Evolutionary conservation across 2,888 invertebrate genomes (phyloP).

Genomic region (Stenchaetothrips biformis): DNA sequence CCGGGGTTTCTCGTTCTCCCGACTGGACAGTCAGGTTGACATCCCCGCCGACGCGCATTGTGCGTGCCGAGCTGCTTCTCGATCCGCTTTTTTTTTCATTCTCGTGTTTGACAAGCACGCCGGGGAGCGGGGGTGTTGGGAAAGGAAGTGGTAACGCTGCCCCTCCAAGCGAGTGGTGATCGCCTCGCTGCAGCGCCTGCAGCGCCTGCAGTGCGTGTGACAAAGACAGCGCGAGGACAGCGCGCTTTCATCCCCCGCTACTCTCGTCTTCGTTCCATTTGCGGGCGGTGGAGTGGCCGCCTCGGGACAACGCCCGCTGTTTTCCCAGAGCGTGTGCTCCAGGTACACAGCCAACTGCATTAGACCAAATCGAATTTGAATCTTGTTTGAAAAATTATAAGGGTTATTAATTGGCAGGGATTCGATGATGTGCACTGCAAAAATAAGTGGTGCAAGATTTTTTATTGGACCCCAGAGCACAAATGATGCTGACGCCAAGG

Average conservation of each 20-base stretch:
- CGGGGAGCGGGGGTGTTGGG: not conserved
- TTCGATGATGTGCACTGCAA: too few species aligned
- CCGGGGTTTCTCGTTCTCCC: too few species aligned
- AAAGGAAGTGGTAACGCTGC: not conserved
- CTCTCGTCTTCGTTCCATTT: slow-evolving; percentile 12
- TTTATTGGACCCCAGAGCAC: too few species aligned
- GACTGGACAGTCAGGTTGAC: too few species aligned
- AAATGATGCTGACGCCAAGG: too few species aligned
- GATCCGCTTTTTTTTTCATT: not conserved
- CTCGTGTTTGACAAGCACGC: not conserved
- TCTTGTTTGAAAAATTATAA: too few species aligned
- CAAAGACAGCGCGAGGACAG: not conserved
- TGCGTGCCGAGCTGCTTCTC: not conserved
- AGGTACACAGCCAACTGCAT: too few species aligned
- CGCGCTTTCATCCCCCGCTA: not conserved
- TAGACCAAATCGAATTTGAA: too few species aligned
- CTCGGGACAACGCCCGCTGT: not conserved
- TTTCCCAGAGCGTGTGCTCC: not conserved
- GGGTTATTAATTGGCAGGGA: too few species aligned
- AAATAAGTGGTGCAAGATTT: too few species aligned
- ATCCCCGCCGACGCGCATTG: not conserved
- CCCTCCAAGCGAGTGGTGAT: not conserved
- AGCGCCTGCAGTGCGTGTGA: not conserved
- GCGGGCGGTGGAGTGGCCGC: not conserved
- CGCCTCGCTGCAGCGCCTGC: not conserved